A percentile compares a stretch with the other conserved stretches of the same genome.
These are phyloP conservation scores for Semicossyphus pulcher DNA, from an alignment of 2,113 vertebrate genomes.

Conservation along the genomic window DNA sequence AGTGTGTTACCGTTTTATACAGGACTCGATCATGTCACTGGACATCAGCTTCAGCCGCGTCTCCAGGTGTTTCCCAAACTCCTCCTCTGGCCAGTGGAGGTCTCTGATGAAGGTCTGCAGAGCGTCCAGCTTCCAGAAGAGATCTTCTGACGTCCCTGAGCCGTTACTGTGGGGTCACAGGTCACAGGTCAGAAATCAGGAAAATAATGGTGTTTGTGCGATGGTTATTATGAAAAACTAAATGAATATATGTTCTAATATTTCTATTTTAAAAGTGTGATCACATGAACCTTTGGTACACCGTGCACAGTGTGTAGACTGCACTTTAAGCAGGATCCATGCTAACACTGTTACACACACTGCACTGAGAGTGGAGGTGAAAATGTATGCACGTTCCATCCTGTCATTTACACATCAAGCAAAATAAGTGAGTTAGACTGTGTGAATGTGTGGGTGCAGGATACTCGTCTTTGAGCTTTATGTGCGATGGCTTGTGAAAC, in stretches of 20 bases:
- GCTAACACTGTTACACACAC: not conserved
- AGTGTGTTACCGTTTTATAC: conserved; percentile 90
- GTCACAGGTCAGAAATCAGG: not conserved
- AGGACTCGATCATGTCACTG: conserved; percentile 99
- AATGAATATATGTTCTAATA: not conserved
- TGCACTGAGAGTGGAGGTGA: conserved; percentile 6
- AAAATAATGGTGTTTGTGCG: not conserved
- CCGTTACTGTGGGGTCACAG: conserved; percentile 88
- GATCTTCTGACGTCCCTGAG: conserved; percentile 96
- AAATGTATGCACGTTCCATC: conserved; percentile 8
- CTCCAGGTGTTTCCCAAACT: conserved; percentile 98
- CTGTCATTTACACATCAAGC: conserved; percentile 11
- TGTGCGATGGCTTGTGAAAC: not conserved
- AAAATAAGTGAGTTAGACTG: not conserved
- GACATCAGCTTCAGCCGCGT: conserved; percentile 98
- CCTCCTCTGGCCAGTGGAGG: conserved; percentile 98
- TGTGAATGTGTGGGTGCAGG: conserved; percentile 3
- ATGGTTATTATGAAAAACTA: not conserved
- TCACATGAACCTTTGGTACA: not conserved
- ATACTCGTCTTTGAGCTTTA: not conserved
- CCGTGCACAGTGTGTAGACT: not conserved
- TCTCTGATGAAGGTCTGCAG: conserved; percentile 98
- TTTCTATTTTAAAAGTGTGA: not conserved
- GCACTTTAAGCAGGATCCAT: not conserved
- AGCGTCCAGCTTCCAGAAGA: conserved; percentile 99